Conservation (phyloP, 1,140 invertebrate genomes). For the Cotesia chilonis region DNA sequence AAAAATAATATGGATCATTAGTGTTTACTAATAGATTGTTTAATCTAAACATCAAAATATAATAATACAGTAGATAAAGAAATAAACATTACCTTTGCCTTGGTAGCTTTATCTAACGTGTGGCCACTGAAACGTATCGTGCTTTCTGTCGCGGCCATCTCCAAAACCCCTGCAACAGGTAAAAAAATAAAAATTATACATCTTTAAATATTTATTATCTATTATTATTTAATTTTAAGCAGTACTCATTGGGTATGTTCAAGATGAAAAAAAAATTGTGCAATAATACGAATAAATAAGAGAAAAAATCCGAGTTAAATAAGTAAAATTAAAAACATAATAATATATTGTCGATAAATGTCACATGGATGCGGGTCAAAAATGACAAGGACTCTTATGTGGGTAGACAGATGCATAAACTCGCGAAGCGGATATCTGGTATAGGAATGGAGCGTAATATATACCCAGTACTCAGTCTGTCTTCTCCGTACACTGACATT, state of each 20-base stretch:
- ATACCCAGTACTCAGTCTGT: too few species aligned
- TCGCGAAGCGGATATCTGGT: not conserved
- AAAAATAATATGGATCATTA: too few species aligned
- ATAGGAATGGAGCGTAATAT: slow-evolving; percentile 6
- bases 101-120: slow-evolving; percentile 98
- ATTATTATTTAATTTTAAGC: not conserved
- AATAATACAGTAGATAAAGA: not conserved
- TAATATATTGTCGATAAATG: slow-evolving; percentile 21
- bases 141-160: slow-evolving; percentile 79
- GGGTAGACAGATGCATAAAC: slow-evolving; percentile 13
- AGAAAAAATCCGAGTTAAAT: not conserved
- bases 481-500: not conserved
- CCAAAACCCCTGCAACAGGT: slow-evolving; percentile 72
- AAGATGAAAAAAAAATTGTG: too few species aligned
- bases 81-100: slow-evolving; percentile 80
- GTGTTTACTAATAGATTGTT: too few species aligned
- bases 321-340: slow-evolving; percentile 6
- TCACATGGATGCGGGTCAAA: slow-evolving; percentile 21
- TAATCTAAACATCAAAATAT: not conserved
- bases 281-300: not conserved
- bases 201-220: not conserved
- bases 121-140: slow-evolving; percentile 92
- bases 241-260: too few species aligned
- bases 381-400: slow-evolving; percentile 16
- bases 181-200: slow-evolving; percentile 33